Conservation (phyloP, 2,113 vertebrate species). For the Vireo altiloquus region DNA sequence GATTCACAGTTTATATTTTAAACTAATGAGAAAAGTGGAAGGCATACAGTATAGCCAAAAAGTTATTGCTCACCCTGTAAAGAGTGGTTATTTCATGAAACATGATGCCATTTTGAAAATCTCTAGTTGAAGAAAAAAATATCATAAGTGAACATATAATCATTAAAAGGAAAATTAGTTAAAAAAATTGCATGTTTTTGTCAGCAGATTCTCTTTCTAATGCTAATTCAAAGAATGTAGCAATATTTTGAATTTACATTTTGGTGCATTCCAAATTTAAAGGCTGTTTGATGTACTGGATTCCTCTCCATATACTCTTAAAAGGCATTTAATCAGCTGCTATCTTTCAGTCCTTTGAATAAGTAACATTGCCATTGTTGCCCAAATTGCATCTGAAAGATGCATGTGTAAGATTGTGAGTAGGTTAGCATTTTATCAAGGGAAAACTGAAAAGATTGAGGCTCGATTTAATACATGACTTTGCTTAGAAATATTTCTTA, state of each 20-base stretch:
- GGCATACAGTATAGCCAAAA: background rate
- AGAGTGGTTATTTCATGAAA: background rate
- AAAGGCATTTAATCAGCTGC: background rate
- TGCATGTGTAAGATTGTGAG: background rate
- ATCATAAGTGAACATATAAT: background rate
- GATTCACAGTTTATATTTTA: background rate
- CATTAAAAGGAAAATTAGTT: background rate
- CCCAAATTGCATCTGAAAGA: conserved; percentile 30
- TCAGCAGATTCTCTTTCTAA: background rate
- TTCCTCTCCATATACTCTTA: background rate
- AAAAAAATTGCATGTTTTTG: background rate
- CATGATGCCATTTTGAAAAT: background rate
- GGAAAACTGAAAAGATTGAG: background rate
- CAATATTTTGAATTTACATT: background rate
- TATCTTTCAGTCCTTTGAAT: background rate
- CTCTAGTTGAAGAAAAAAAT: background rate
- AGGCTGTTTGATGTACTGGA: background rate
- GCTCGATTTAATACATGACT: background rate
- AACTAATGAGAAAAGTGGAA: background rate
- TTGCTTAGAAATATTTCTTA: background rate
- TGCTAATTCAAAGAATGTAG: background rate
- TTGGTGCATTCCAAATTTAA: background rate
- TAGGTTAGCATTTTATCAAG: background rate
- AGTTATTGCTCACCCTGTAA: background rate
- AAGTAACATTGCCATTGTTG: background rate